phyloP scores from a whole-genome alignment of 1,140 invertebrate species.

The Platyscapa corneri region DNA sequence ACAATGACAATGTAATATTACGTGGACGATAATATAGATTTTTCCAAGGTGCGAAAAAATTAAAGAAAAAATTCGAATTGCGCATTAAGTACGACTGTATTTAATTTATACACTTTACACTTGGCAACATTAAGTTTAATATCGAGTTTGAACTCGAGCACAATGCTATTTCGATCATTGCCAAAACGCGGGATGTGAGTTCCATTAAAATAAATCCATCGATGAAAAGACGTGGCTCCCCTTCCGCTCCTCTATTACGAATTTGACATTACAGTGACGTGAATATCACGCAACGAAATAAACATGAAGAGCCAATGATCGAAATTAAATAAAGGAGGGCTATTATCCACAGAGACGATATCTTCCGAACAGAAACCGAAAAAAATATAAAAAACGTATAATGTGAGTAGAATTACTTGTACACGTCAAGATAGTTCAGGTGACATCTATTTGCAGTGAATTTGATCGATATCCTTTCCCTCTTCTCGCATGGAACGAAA shows the following conservation, averaged over 20 bases:
- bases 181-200: slow-evolving; percentile 10
- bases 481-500: neutral
- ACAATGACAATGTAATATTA: no score
- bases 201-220: slow-evolving; percentile 20
- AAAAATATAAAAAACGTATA: slow-evolving; percentile 25
- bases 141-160: no score
- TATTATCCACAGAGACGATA: neutral
- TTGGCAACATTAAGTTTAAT: no score
- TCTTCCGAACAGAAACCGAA: neutral
- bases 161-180: neutral
- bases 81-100: no score
- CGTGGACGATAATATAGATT: no score
- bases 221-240: slow-evolving; percentile 20
- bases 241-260: neutral
- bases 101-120: no score
- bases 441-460: slow-evolving; percentile 66
- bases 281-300: neutral
- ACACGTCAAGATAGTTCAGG: slow-evolving; percentile 58
- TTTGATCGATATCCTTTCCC: slow-evolving; percentile 69
- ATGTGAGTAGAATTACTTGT: slow-evolving; percentile 72
- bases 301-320: slow-evolving; percentile 12
- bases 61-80: no score
- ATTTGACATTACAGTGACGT: slow-evolving; percentile 8
- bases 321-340: slow-evolving; percentile 26
- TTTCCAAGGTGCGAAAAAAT: no score